Percentiles rank a stretch among this genome's conserved stretches.
Evolutionary conservation across 2,113 vertebrate species (phyloP).

Genomic region (Sminthopsis crassicaudata): DNA sequence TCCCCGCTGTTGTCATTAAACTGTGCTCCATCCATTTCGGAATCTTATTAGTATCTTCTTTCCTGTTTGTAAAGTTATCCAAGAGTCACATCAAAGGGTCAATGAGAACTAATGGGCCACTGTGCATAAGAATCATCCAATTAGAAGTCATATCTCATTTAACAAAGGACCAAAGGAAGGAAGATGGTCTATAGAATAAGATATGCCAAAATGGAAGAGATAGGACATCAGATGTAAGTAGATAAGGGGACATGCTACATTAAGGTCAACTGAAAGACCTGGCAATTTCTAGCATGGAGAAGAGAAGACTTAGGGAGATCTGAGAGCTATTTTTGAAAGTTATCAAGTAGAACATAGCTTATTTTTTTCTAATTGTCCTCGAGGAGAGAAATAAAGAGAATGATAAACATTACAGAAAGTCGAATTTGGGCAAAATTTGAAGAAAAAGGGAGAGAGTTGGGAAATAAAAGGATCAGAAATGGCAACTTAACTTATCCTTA

Average conservation of each 20-base stretch:
- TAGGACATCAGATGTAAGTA: background rate
- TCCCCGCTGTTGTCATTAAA: background rate
- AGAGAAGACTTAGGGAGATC: background rate
- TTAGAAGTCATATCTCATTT: background rate
- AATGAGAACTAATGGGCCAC: background rate
- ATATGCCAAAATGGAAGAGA: background rate
- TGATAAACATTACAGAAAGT: background rate
- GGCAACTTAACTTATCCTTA: background rate
- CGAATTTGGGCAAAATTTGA: background rate
- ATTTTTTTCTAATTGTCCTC: background rate
- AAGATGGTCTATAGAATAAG: background rate
- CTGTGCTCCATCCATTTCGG: slow-evolving; percentile 12
- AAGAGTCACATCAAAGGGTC: background rate
- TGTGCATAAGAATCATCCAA: background rate
- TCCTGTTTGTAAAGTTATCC: background rate
- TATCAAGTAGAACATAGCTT: background rate
- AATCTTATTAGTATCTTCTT: slow-evolving; percentile 28
- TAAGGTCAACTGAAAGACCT: background rate
- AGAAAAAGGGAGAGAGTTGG: background rate
- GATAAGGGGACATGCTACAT: background rate
- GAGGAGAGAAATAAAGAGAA: background rate
- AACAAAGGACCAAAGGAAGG: slow-evolving; percentile 1
- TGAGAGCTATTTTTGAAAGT: background rate
- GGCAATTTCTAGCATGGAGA: background rate
- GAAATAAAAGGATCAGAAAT: background rate